Evolutionary conservation across 2,888 invertebrate genomes (phyloP), one percentile per base, ranked within the genome.

Genomic region (Drosophila paranaensis): DNA sequence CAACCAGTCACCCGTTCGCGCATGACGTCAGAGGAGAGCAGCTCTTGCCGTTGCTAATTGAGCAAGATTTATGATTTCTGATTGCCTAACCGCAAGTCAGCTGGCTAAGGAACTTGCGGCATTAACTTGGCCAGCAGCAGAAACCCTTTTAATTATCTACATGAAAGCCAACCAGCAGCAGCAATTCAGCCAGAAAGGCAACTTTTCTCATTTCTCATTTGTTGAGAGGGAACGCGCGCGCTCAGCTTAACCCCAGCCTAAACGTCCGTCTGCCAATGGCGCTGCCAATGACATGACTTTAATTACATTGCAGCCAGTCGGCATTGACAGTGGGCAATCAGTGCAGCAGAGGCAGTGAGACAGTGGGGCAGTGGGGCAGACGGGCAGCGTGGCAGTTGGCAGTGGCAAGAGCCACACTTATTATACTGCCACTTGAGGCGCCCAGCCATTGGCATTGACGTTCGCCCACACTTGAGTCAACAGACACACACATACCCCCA

Each of bases 251-350:
- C 35, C 64, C 33, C 50, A 51, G 62, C 61, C 66, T 70, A 69
- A 78, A 57, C 69, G 62, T 58, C 56, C 54, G 53, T 11, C 60
- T 81, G 89, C 37, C 89, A 78, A 69, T 87, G 89, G 30, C 16
- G 53, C 60, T 84, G 89, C 39, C 89, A 78, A 71, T 87, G 89
- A 85, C 88, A 74, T 69, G 82, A 67, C 79, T 87, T 89, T 89
- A 85, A 85, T 85, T 89, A 85, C 73, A 85, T 85, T 88, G 79
- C 85, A 75, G 69, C 70, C 60, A 58, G 70, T 30, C 73, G 81
- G 61, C 79, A 67, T 61, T 77, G 77, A 55, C 75, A 37, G 53
- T 27, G 37, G 66, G 71, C 77, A 77, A 77, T 77, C 73, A 70
- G 56, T 57, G 70, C 72, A 74, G 20, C 62, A 51, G 14, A 0